phyloP scores from a whole-genome alignment of 2,113 vertebrate genomes.

The Triplophysa rosa region DNA sequence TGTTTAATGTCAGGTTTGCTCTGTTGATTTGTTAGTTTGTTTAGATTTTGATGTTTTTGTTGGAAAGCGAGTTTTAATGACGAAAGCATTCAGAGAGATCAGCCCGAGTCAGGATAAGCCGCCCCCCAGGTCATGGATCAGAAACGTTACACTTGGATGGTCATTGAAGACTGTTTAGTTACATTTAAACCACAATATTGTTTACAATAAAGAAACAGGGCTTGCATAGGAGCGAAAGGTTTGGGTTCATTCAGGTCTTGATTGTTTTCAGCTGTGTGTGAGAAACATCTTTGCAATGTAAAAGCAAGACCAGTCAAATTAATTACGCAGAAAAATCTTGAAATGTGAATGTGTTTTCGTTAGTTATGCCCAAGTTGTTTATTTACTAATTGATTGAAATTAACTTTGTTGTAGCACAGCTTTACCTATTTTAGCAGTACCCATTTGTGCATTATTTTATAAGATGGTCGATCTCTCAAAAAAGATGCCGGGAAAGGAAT shows the following conservation, averaged over 20 bases:
- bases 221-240: too few species aligned
- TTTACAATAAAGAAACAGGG: too few species aligned
- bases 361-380: not conserved
- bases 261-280: not conserved
- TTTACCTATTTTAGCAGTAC: too few species aligned
- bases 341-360: too few species aligned
- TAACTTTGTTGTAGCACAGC: too few species aligned
- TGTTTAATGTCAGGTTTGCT: not conserved
- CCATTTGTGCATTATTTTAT: too few species aligned
- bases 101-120: slow-evolving; percentile 1
- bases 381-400: not conserved
- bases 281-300: not conserved
- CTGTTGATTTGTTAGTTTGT: not conserved
- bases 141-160: not conserved
- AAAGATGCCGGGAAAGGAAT: not conserved
- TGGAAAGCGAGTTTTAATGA: not conserved
- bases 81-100: not conserved
- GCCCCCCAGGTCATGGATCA: slow-evolving; percentile 23
- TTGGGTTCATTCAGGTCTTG: too few species aligned
- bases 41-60: not conserved
- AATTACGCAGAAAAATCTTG: not conserved
- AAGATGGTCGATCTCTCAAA: not conserved
- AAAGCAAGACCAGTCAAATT: not conserved
- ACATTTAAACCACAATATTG: too few species aligned
- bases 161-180: not conserved